These are phyloP conservation scores for Drosophila mauritiana DNA, from an alignment of 1,140 invertebrate genomes.

Conservation along the genomic window DNA sequence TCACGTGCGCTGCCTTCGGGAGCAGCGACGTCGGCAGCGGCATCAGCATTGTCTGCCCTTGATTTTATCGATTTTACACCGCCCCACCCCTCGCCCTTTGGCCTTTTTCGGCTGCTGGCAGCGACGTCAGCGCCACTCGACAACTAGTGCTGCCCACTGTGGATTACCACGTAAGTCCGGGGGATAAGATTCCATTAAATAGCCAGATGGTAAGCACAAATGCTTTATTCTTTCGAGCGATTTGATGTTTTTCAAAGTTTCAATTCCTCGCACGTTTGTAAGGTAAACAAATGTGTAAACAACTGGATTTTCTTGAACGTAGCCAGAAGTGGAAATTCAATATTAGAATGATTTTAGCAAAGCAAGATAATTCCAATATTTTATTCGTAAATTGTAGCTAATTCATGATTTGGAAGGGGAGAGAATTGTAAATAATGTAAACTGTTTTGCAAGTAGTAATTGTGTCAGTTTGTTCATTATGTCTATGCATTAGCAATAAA, in stretches of 20 bases:
- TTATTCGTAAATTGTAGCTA: too few relatives aligned
- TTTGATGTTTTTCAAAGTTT: not conserved
- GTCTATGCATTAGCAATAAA: too few relatives aligned
- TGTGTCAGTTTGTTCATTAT: too few relatives aligned
- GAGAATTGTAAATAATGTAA: too few relatives aligned
- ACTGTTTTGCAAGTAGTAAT: too few relatives aligned
- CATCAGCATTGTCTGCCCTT: slow-evolving; percentile 77
- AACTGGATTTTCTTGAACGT: too few relatives aligned
- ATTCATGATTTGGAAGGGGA: too few relatives aligned
- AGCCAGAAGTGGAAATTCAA: too few relatives aligned
- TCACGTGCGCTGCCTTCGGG: slow-evolving; percentile 60
- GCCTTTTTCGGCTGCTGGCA: slow-evolving; percentile 61
- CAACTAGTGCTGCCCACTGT: slow-evolving; percentile 25
- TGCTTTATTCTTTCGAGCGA: not conserved
- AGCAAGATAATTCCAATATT: too few relatives aligned
- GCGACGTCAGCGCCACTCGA: slow-evolving; percentile 18
- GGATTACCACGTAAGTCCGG: not conserved
- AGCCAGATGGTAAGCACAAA: not conserved
- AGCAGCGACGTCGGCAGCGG: slow-evolving; percentile 32
- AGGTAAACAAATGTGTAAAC: not conserved
- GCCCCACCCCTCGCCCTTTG: slow-evolving; percentile 54
- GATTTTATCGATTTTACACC: slow-evolving; percentile 78
- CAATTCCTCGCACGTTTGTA: not conserved
- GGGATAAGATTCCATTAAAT: not conserved
- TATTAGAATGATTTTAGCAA: too few relatives aligned